Evolutionary conservation across 2,888 invertebrate species (phyloP).

Genomic region (Mycalesis mineus): DNA sequence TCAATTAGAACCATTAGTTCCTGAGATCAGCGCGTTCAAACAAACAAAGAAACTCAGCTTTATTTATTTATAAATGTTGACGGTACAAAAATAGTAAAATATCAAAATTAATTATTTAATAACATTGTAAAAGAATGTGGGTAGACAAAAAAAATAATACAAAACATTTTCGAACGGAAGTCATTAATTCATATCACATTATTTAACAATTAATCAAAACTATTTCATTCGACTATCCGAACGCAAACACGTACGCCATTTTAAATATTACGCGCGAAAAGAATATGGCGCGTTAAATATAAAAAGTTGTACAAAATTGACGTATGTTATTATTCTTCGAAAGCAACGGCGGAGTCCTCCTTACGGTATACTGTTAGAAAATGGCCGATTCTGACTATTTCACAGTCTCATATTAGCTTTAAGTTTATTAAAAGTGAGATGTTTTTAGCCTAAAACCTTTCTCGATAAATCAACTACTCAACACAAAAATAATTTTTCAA

Average conservation of each 20-base stretch:
- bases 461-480: too few species aligned
- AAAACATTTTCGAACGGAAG: background rate
- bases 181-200: background rate
- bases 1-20: too few species aligned
- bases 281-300: constrained; percentile 21
- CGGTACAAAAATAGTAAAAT: too few species aligned
- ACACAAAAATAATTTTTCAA: too few species aligned
- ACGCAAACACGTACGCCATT: background rate
- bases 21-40: too few species aligned
- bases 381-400: constrained; percentile 54
- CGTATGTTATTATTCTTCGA: constrained; percentile 41
- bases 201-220: constrained; percentile 4
- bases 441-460: too few species aligned
- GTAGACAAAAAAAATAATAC: background rate
- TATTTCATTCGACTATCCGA: too few species aligned
- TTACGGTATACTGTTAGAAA: constrained; percentile 61
- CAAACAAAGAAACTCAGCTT: too few species aligned
- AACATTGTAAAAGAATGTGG: background rate
- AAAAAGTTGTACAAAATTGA: constrained; percentile 23
- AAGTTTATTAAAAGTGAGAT: too few species aligned
- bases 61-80: too few species aligned
- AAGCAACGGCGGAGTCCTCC: constrained; percentile 37
- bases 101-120: too few species aligned
- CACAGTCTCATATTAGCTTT: constrained; percentile 60
- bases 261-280: constrained; percentile 4